Conservation (phyloP, 1,140 invertebrate species). For the Stegodyphus mimosarum region DNA sequence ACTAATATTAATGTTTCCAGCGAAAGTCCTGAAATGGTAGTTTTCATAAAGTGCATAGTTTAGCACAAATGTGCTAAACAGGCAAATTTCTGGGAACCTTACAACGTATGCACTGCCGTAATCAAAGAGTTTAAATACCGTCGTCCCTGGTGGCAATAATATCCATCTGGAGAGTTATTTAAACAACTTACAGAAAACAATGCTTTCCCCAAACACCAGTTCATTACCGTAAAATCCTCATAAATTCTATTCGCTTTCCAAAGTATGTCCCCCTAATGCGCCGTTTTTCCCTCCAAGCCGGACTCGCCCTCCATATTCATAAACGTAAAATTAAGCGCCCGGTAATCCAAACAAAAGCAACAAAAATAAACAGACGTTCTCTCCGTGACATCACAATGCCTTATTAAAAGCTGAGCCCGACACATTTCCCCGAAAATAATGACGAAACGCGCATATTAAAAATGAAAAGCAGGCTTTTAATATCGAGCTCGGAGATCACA, state of each 20-base stretch:
- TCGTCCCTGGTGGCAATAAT: no score
- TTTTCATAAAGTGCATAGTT: no score
- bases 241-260: background rate
- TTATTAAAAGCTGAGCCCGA: slow-evolving; percentile 33
- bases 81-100: no score
- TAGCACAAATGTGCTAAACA: no score
- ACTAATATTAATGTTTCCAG: no score
- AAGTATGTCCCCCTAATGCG: background rate
- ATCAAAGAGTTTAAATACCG: no score
- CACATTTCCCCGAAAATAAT: slow-evolving; percentile 32
- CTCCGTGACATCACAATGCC: slow-evolving; percentile 18
- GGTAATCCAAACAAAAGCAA: background rate
- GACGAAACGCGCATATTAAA: slow-evolving; percentile 15
- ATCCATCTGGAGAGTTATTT: no score
- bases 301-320: slow-evolving; percentile 1
- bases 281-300: background rate
- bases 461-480: background rate
- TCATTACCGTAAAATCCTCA: background rate
- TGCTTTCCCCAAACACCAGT: background rate
- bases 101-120: no score
- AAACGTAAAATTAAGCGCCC: background rate
- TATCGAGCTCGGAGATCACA: background rate
- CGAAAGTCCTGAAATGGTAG: no score
- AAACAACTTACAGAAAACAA: no score
- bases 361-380: background rate